A percentile compares a stretch with the other conserved stretches of the same genome.
These are phyloP conservation scores for Entomobrya proxima DNA, from an alignment of 2,888 invertebrate species.

Conservation along the genomic window DNA sequence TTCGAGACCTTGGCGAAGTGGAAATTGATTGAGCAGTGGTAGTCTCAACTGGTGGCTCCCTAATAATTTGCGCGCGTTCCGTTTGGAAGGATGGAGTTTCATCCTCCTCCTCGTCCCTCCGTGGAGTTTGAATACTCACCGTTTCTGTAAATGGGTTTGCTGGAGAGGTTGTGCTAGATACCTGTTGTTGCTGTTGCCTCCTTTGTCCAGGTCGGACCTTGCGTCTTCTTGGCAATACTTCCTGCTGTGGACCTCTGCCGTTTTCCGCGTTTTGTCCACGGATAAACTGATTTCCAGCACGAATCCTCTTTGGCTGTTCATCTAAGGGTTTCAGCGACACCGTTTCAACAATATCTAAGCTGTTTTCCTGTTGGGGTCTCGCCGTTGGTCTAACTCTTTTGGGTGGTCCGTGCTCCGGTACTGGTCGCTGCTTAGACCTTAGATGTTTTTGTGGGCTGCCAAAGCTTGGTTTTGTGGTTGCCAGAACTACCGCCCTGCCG, in stretches of 20 bases:
- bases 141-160: constrained; percentile 48
- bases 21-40: neutral
- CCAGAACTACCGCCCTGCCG: constrained; percentile 35
- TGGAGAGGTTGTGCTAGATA: neutral
- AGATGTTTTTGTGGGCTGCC: constrained; percentile 43
- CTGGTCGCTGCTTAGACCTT: constrained; percentile 41
- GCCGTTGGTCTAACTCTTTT: constrained; percentile 29
- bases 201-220: constrained; percentile 58
- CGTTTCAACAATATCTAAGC: constrained; percentile 56
- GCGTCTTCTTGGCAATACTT: constrained; percentile 38
- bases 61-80: constrained; percentile 24
- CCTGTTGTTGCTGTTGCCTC: constrained; percentile 19
- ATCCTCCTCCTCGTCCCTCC: constrained; percentile 26
- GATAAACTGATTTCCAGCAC: constrained; percentile 47
- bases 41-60: constrained; percentile 26
- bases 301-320: constrained; percentile 39
- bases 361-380: constrained; percentile 35
- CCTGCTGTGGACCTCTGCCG: constrained; percentile 4
- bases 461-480: constrained; percentile 39
- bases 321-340: constrained; percentile 39
- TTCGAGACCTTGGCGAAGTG: constrained; percentile 37
- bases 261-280: constrained; percentile 26
- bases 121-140: constrained; percentile 18
- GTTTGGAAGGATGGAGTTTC: constrained; percentile 26
- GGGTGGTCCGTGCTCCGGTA: constrained; percentile 50